Evolutionary conservation across 2,113 vertebrate genomes (phyloP).

Genomic region (Paradisaea rubra): DNA sequence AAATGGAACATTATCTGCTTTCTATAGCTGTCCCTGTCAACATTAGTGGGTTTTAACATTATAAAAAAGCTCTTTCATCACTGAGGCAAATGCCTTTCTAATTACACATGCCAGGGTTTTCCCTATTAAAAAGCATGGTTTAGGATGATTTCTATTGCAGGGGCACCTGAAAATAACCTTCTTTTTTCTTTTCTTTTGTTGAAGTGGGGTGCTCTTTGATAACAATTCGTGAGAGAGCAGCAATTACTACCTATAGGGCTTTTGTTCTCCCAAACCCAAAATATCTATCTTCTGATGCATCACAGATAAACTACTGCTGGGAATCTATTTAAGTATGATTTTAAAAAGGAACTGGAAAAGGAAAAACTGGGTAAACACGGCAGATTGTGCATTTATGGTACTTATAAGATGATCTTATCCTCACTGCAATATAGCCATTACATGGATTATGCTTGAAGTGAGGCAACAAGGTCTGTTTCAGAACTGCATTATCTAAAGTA

Average conservation of each 20-base stretch:
- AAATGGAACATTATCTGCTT: not conserved
- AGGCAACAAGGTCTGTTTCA: constrained; percentile 7
- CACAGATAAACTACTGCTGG: constrained; percentile 28
- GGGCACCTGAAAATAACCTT: not conserved
- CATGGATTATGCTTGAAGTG: constrained; percentile 30
- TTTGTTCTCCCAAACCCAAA: constrained; percentile 36
- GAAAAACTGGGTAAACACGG: not conserved
- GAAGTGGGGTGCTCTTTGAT: not conserved
- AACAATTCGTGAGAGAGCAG: not conserved
- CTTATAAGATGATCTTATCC: constrained; percentile 19
- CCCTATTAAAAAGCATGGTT: not conserved
- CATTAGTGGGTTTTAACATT: not conserved
- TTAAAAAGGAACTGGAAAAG: not conserved
- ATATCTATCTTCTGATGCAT: constrained; percentile 18
- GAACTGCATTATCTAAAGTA: constrained; percentile 16
- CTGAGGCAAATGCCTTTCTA: not conserved
- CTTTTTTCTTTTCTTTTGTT: not conserved
- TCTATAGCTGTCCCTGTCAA: not conserved
- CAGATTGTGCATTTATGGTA: constrained; percentile 38
- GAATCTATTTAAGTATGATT: constrained; percentile 28
- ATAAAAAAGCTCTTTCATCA: not conserved
- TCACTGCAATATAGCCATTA: constrained; percentile 20
- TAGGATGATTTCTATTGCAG: not conserved
- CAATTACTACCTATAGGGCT: constrained; percentile 30
- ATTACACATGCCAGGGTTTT: not conserved